Percentiles rank a stretch among this genome's conserved stretches.
Evolutionary conservation across 2,888 invertebrate genomes (phyloP).

Genomic region (Carcina quercana): DNA sequence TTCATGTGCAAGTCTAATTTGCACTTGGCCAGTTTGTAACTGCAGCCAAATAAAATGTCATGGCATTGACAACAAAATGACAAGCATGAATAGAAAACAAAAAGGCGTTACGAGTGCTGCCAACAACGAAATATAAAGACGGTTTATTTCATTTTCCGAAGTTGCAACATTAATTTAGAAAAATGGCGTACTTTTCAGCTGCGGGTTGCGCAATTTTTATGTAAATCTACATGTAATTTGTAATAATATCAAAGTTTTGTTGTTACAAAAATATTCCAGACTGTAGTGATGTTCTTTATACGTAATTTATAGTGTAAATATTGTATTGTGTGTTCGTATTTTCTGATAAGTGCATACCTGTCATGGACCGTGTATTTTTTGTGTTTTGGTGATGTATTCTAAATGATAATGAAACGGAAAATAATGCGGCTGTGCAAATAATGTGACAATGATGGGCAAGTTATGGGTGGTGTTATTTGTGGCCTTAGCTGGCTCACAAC

Average conservation of each 20-base stretch:
- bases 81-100: too few species aligned
- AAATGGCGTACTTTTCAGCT: constrained; percentile 71
- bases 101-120: too few species aligned
- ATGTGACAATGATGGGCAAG: constrained; percentile 64
- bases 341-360: constrained; percentile 47
- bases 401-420: constrained; percentile 70
- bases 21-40: too few species aligned
- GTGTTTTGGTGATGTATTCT: constrained; percentile 65
- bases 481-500: constrained; percentile 58
- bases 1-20: too few species aligned
- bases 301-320: constrained; percentile 36
- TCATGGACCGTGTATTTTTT: constrained; percentile 70
- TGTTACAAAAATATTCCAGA: constrained; percentile 39
- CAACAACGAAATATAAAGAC: too few species aligned
- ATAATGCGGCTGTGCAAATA: constrained; percentile 64
- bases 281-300: constrained; percentile 40
- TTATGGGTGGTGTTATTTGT: constrained; percentile 67
- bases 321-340: constrained; percentile 36
- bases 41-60: too few species aligned
- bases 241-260: constrained; percentile 41
- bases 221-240: constrained; percentile 63
- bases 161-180: constrained; percentile 44
- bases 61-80: too few species aligned
- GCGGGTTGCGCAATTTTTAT: constrained; percentile 73
- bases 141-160: too few species aligned